These are phyloP conservation scores for Drosophila sucinea DNA, from an alignment of 1,140 invertebrate genomes.

Conservation along the genomic window DNA sequence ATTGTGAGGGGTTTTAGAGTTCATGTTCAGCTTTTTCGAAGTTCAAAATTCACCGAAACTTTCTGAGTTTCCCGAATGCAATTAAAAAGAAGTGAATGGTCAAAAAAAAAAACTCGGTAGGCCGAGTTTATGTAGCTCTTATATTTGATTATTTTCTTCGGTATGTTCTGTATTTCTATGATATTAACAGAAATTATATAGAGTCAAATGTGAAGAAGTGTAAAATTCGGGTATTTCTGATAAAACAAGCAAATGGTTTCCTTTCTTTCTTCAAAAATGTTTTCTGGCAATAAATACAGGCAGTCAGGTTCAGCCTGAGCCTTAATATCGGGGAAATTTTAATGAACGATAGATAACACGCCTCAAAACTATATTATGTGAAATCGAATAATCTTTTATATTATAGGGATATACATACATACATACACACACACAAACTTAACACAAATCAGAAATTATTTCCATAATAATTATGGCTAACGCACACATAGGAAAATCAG, in stretches of 20 bases:
- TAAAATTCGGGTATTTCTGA: neutral
- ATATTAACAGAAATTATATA: neutral
- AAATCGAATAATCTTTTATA: neutral
- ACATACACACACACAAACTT: neutral
- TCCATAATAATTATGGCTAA: conserved; percentile 9
- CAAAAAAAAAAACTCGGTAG: neutral
- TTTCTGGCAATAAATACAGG: neutral
- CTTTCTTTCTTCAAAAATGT: neutral
- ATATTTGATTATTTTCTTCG: neutral
- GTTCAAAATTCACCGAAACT: neutral
- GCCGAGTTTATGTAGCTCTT: neutral
- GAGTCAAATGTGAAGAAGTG: neutral
- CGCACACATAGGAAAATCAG: conserved; percentile 2
- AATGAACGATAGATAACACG: neutral
- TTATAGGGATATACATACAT: neutral
- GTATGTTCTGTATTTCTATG: neutral
- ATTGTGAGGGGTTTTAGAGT: neutral
- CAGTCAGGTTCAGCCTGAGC: conserved; percentile 1
- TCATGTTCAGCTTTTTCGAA: neutral
- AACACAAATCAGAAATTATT: conserved; percentile 1
- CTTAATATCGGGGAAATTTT: neutral
- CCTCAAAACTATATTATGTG: neutral
- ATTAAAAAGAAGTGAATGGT: neutral
- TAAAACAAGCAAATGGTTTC: conserved; percentile 2
- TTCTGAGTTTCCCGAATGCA: neutral